Evolutionary conservation across 2,113 vertebrate species (phyloP).

Genomic region (Emberiza fucata): DNA sequence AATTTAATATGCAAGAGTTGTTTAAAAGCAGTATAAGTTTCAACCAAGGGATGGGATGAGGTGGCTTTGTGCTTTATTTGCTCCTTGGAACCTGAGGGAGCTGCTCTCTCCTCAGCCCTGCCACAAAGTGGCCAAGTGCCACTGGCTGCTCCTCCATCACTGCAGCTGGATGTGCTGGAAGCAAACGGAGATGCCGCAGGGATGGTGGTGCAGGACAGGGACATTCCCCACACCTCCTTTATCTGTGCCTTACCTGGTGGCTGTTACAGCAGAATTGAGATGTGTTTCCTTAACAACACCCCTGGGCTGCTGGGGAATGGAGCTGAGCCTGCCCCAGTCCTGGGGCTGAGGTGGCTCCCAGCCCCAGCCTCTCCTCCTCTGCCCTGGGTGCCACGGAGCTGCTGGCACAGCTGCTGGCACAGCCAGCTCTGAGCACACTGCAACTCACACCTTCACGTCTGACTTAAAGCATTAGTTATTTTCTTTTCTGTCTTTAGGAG

Average conservation of each 20-base stretch:
- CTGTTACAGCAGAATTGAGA: background rate
- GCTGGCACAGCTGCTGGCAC: background rate
- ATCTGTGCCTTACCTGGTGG: background rate
- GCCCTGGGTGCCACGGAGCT: fast-evolving
- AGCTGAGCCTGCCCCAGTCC: fast-evolving
- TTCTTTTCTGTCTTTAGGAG: background rate
- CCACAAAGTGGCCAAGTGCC: background rate
- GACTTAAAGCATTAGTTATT: background rate
- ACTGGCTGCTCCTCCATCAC: background rate
- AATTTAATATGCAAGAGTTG: background rate
- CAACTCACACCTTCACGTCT: background rate
- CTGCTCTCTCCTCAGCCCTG: background rate
- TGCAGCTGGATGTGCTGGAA: background rate
- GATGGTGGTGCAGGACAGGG: background rate
- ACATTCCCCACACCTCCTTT: background rate
- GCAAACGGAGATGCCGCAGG: background rate
- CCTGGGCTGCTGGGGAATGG: background rate
- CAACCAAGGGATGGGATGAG: background rate
- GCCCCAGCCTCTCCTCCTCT: background rate
- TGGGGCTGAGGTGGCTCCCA: background rate
- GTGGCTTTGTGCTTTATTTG: background rate
- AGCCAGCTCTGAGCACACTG: background rate
- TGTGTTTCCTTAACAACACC: constrained; percentile 23
- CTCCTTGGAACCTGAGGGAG: background rate
- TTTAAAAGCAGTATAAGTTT: background rate